Base-by-base conservation (phyloP, 2,113 vertebrate species). In the Gyps fulvus region DNA sequence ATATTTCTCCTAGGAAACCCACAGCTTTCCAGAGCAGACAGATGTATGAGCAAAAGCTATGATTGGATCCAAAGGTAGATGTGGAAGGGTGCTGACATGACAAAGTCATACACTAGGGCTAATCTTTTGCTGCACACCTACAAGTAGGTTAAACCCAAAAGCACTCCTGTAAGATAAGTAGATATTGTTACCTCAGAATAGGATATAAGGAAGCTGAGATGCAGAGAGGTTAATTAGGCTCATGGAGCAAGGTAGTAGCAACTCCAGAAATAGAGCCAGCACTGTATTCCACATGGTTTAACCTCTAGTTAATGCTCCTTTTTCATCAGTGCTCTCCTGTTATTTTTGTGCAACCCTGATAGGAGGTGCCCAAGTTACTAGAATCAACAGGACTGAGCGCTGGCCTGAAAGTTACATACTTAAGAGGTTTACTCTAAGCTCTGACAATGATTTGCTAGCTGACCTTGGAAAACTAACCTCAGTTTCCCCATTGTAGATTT, bases 91-190 rank as follows among this genome's bases (percentile, higher is more conserved):
- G 58, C 23, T 83, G 90, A 36, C 11, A 4, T 13, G 54, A 19
- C 21, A 11, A 17, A 14, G 50, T 3, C 32, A 1, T 3, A 7
- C 11, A 4, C 69, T 6, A 13, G 8, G 10, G 26, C 34, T 16
- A 9, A 52, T 20, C 4, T 79, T 71, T 72, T 72, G 7, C 43
- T 72, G 55, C 31, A 69, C 20, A 63, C 23, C 42, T n/a, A 13
- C 34, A 26, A 19, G 36, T 25, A 85, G 36, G 13, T 59, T 73
- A 82, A 92, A 83, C 23, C 47, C 54, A 3, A 66, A 66, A 62
- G 1, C 31, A 16, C 15, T 45, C n/a, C 38, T 63, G 40, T 47
- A 36, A 40, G 7, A 72, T 34, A 19, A 58, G 14, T n/a, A 79
- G 92, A 80, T 55, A 47, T 67, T 71, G 49, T 29, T 47, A 65